Conservation (phyloP, 1,140 invertebrate genomes). For the Lucilia cuprina region DNA sequence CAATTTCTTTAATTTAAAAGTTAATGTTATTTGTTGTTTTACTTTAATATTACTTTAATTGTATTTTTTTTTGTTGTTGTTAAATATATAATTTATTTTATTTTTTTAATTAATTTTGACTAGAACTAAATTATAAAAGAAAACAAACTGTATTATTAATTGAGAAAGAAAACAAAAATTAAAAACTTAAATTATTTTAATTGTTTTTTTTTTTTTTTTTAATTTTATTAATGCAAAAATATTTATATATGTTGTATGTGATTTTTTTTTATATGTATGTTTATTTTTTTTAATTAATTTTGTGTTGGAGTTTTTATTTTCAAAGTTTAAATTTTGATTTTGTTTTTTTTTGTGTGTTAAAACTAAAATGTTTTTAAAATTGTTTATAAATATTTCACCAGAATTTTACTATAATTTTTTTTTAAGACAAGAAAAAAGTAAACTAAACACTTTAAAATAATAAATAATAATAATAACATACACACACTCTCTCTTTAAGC, state of each 20-base stretch:
- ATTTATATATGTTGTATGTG: constrained; percentile 38
- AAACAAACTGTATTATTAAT: constrained; percentile 40
- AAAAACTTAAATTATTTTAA: not conserved
- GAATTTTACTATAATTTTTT: no score
- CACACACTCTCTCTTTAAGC: not conserved
- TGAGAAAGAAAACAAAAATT: not conserved
- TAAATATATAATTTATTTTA: constrained; percentile 44
- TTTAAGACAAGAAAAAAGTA: no score
- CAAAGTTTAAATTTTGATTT: constrained; percentile 1
- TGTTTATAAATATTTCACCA: no score
- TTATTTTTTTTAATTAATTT: constrained; percentile 32
- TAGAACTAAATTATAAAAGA: constrained; percentile 53
- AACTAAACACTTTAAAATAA: no score
- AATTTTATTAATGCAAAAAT: constrained; percentile 27
- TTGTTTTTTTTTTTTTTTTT: no score
- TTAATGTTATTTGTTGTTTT: not conserved
- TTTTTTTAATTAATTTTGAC: constrained; percentile 56
- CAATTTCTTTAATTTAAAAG: not conserved
- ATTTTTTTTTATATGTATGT: constrained; percentile 38
- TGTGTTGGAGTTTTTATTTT: constrained; percentile 25
- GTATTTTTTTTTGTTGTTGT: not conserved
- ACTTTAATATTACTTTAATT: not conserved
- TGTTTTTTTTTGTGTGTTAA: not conserved
- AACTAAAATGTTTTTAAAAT: no score
- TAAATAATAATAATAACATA: not conserved